Evolutionary conservation across 2,113 vertebrate genomes (phyloP).

Genomic region (Gasterosteus nipponicus): DNA sequence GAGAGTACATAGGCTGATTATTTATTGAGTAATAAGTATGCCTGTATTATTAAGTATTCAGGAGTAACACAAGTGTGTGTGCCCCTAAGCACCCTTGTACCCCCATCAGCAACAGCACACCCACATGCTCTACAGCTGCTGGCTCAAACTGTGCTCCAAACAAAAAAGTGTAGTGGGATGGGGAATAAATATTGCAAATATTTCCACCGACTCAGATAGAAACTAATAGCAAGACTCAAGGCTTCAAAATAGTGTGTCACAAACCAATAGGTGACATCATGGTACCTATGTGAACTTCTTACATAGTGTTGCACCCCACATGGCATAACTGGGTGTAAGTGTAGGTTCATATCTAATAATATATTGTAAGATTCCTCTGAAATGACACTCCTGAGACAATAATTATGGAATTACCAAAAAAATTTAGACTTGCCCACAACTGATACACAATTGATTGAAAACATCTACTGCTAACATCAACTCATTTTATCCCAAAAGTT

Average conservation of each 20-base stretch:
- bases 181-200: background rate
- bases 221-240: background rate
- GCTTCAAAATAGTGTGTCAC: background rate
- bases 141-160: background rate
- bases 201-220: background rate
- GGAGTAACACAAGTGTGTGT: conserved; percentile 35
- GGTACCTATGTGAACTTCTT: background rate
- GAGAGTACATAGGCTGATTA: no score
- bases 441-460: conserved; percentile 17
- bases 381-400: background rate
- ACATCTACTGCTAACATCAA: conserved; percentile 26
- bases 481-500: conserved; percentile 50
- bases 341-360: background rate
- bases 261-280: background rate
- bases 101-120: conserved; percentile 16
- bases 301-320: background rate
- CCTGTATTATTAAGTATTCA: conserved; percentile 16
- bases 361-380: background rate
- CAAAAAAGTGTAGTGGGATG: background rate
- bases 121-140: conserved; percentile 7
- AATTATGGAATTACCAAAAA: background rate
- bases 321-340: background rate
- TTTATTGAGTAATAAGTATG: no score
- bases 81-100: background rate
- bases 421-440: background rate